Percentiles rank a stretch among this genome's conserved stretches.
Evolutionary conservation across 2,888 invertebrate species (phyloP).

Genomic region (Eucera pruinosa): DNA sequence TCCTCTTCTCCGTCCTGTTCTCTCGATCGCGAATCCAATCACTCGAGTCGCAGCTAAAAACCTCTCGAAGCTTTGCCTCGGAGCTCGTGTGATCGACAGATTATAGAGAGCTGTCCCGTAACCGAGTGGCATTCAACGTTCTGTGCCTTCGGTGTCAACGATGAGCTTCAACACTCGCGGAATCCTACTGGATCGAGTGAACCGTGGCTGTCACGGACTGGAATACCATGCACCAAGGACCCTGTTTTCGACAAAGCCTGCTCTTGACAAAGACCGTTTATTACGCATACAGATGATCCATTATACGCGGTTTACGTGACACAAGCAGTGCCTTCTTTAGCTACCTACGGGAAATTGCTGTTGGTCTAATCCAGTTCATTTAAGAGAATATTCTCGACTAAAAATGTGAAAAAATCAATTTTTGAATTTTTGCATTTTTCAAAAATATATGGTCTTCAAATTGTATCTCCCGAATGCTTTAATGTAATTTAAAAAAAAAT

Average conservation of each 20-base stretch:
- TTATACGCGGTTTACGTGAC: conserved; percentile 31
- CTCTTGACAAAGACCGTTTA: conserved; percentile 44
- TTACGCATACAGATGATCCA: conserved; percentile 28
- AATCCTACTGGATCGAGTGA: conserved; percentile 55
- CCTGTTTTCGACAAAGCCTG: conserved; percentile 52
- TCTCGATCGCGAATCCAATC: conserved; percentile 45
- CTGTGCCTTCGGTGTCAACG: conserved; percentile 30
- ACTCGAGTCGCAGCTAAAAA: conserved; percentile 49
- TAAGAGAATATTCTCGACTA: too few species aligned
- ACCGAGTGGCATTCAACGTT: conserved; percentile 55
- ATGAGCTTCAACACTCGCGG: conserved; percentile 43
- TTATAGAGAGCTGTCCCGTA: conserved; percentile 63
- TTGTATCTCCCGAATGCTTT: too few species aligned
- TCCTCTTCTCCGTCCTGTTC: conserved; percentile 10
- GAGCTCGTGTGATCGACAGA: conserved; percentile 63
- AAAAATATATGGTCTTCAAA: too few species aligned
- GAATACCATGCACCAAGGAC: conserved; percentile 1
- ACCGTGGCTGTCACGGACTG: conserved; percentile 48
- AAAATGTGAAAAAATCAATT: too few species aligned
- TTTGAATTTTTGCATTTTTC: too few species aligned
- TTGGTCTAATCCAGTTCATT: background rate
- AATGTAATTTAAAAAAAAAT: too few species aligned
- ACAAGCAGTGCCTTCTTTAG: background rate
- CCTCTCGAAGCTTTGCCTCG: conserved; percentile 47
- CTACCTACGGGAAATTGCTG: background rate